Conservation (phyloP, 2,888 invertebrate species). For the Microplitis manilae region DNA sequence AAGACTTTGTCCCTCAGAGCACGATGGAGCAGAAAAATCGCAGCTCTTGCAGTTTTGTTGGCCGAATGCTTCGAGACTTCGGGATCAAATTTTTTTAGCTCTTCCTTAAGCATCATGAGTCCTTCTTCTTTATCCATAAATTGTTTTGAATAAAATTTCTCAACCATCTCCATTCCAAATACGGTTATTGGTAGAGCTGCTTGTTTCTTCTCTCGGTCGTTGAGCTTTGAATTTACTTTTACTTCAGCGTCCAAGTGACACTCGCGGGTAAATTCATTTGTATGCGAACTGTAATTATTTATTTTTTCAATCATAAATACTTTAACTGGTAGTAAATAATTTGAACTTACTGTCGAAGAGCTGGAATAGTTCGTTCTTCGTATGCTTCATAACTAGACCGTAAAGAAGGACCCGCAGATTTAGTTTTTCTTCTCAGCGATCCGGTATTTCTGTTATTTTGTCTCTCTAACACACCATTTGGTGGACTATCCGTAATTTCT, state of each 20-base stretch:
- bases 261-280: constrained; percentile 85
- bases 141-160: constrained; percentile 92
- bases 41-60: constrained; percentile 87
- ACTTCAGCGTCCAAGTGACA: constrained; percentile 77
- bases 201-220: constrained; percentile 87
- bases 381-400: constrained; percentile 86
- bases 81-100: constrained; percentile 72
- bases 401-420: constrained; percentile 66
- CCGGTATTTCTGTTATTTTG: constrained; percentile 71
- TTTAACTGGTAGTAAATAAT: not conserved
- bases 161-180: constrained; percentile 91
- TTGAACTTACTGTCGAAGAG: constrained; percentile 83
- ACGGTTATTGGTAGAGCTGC: constrained; percentile 92
- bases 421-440: constrained; percentile 76
- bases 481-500: constrained; percentile 73
- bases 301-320: not conserved
- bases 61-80: constrained; percentile 73
- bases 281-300: constrained; percentile 79
- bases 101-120: constrained; percentile 79
- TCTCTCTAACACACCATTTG: constrained; percentile 69
- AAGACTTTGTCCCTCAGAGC: constrained; percentile 90
- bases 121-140: constrained; percentile 93
- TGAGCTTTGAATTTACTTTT: constrained; percentile 76
- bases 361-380: constrained; percentile 88
- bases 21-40: constrained; percentile 84